Evolutionary conservation across 1,140 invertebrate species (phyloP).

Genomic region (Palaemon carinicauda): DNA sequence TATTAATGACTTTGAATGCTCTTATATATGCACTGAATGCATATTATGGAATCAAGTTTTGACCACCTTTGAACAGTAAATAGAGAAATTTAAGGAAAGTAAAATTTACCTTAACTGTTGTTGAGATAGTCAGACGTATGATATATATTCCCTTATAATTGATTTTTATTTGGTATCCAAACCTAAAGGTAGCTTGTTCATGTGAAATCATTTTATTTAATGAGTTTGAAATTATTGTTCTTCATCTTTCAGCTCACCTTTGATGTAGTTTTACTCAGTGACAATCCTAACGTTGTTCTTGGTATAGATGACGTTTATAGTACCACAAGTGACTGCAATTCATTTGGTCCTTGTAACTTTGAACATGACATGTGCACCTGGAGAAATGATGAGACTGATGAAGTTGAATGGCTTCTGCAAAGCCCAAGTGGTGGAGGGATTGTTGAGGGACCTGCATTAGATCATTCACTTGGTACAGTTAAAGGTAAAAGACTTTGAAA

Average conservation of each 20-base stretch:
- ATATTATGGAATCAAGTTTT: no score
- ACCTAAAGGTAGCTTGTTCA: background rate
- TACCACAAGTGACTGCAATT: background rate
- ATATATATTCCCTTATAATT: no score
- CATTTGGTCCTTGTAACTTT: conserved; percentile 18
- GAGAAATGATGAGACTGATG: conserved; percentile 7
- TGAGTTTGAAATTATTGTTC: background rate
- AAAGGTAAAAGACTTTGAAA: background rate
- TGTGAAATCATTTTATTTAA: background rate
- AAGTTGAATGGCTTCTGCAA: conserved; percentile 23
- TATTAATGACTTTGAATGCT: no score
- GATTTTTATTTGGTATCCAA: background rate
- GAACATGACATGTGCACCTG: conserved; percentile 51
- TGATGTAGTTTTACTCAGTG: conserved; percentile 22
- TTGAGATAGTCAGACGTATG: no score
- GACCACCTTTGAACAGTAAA: no score
- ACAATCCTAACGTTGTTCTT: conserved; percentile 8
- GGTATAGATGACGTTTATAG: conserved; percentile 51
- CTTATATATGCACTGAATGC: no score
- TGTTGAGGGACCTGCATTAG: conserved; percentile 20
- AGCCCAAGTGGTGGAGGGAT: conserved; percentile 19
- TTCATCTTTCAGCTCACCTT: conserved; percentile 22
- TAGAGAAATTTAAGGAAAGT: no score
- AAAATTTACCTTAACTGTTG: no score
- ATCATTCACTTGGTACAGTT: background rate